Percentiles rank a stretch among this genome's conserved stretches.
Evolutionary conservation across 2,888 invertebrate species (phyloP).

Genomic region (Acrocyrtus sp.): DNA sequence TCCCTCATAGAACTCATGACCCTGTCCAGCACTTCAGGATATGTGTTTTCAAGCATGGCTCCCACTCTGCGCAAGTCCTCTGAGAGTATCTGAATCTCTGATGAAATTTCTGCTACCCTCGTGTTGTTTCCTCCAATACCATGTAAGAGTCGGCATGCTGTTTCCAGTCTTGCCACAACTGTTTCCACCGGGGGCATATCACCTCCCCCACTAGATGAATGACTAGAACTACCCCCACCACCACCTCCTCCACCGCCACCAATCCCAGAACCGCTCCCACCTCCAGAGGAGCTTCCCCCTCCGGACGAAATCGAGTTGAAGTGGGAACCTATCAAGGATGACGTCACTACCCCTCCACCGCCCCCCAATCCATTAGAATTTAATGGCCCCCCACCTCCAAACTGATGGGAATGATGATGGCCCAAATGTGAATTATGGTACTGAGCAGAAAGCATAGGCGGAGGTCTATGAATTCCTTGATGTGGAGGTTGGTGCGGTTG

Average conservation of each 20-base stretch:
- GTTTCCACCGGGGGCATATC: conserved; percentile 61
- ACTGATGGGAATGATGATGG: conserved; percentile 11
- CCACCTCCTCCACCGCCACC: background rate
- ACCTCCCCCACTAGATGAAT: conserved; percentile 20
- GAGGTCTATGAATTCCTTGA: conserved; percentile 14
- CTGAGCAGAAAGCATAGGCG: conserved; percentile 13
- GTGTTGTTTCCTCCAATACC: conserved; percentile 61
- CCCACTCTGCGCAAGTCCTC: conserved; percentile 60
- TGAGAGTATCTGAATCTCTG: conserved; percentile 59
- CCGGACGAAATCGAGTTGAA: background rate
- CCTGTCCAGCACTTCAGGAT: conserved; percentile 60
- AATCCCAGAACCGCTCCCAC: conserved; percentile 13
- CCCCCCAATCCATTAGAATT: too few relatives aligned
- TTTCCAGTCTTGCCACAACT: conserved; percentile 61
- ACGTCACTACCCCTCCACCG: background rate
- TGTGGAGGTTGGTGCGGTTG: conserved; percentile 20
- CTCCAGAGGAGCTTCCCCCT: conserved; percentile 2
- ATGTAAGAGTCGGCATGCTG: conserved; percentile 58
- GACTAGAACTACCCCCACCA: conserved; percentile 1
- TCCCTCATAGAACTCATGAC: conserved; percentile 62
- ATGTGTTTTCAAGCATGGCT: conserved; percentile 58
- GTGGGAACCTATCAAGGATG: too few relatives aligned
- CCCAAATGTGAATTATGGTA: conserved; percentile 16
- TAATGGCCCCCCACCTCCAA: conserved; percentile 8
- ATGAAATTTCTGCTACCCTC: conserved; percentile 55